Evolutionary conservation across 2,888 invertebrate genomes (phyloP).

Genomic region (Agapostemon virescens): DNA sequence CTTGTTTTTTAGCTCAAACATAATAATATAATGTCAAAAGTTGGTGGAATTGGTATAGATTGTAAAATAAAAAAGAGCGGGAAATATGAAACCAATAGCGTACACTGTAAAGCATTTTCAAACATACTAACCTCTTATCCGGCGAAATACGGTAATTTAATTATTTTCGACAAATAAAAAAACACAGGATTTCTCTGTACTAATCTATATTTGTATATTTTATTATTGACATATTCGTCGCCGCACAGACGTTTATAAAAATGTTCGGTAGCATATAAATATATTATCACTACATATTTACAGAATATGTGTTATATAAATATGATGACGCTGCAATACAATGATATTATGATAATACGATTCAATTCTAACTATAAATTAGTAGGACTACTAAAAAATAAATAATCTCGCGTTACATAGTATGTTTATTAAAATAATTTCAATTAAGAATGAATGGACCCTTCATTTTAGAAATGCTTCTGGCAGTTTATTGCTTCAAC

Average conservation of each 20-base stretch:
- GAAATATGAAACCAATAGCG: neutral
- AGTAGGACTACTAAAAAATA: conserved; percentile 54
- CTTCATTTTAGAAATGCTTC: conserved; percentile 45
- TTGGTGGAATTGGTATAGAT: neutral
- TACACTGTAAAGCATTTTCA: neutral
- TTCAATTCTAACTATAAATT: conserved; percentile 31
- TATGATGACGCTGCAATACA: conserved; percentile 30
- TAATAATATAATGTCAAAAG: neutral
- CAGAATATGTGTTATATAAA: conserved; percentile 55
- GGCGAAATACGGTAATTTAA: neutral
- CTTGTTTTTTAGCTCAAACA: neutral
- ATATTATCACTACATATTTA: conserved; percentile 64
- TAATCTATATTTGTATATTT: conserved; percentile 42
- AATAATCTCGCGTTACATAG: conserved; percentile 55
- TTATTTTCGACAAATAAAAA: neutral
- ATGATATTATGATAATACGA: conserved; percentile 15
- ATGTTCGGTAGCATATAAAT: conserved; percentile 73
- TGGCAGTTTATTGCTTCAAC: conserved; percentile 38
- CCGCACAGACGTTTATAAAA: conserved; percentile 65
- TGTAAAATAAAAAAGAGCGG: neutral
- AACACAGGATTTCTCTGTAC: neutral
- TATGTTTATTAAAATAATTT: conserved; percentile 40
- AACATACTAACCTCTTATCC: neutral
- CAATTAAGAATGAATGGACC: conserved; percentile 44
- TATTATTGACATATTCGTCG: conserved; percentile 47